These are phyloP conservation scores for Caranx ignobilis DNA, from an alignment of 2,113 vertebrate species.

Conservation along the genomic window DNA sequence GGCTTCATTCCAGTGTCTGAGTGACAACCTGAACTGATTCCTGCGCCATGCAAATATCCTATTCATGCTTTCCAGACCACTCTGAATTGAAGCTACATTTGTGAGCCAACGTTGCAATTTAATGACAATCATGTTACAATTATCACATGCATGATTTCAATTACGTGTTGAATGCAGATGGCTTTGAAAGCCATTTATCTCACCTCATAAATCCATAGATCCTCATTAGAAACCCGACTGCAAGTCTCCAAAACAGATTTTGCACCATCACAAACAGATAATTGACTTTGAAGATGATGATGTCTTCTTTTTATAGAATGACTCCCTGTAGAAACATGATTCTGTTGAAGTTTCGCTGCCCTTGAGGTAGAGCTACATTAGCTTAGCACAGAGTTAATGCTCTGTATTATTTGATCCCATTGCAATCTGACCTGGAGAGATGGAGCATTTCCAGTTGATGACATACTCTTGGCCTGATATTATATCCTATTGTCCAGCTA, in stretches of 20 bases:
- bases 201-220: background rate
- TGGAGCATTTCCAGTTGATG: slow-evolving; percentile 12
- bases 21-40: background rate
- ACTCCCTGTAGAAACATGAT: slow-evolving; percentile 35
- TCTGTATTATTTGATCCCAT: slow-evolving; percentile 33
- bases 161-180: slow-evolving; percentile 1
- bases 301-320: background rate
- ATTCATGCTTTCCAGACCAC: background rate
- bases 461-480: slow-evolving; percentile 22
- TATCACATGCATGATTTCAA: slow-evolving; percentile 7
- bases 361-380: background rate
- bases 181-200: slow-evolving; percentile 12
- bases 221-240: slow-evolving; percentile 30
- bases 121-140: slow-evolving; percentile 17
- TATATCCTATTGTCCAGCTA: background rate
- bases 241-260: slow-evolving; percentile 20
- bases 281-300: slow-evolving; percentile 1
- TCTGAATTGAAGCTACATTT: background rate
- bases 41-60: background rate
- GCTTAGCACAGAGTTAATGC: slow-evolving; percentile 2
- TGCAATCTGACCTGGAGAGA: slow-evolving; percentile 12
- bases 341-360: slow-evolving; percentile 1
- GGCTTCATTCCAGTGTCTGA: background rate
- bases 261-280: slow-evolving; percentile 19
- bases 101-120: slow-evolving; percentile 2